These are phyloP conservation scores for Atractosteus spatula DNA, from an alignment of 2,113 vertebrate genomes.

Conservation along the genomic window DNA sequence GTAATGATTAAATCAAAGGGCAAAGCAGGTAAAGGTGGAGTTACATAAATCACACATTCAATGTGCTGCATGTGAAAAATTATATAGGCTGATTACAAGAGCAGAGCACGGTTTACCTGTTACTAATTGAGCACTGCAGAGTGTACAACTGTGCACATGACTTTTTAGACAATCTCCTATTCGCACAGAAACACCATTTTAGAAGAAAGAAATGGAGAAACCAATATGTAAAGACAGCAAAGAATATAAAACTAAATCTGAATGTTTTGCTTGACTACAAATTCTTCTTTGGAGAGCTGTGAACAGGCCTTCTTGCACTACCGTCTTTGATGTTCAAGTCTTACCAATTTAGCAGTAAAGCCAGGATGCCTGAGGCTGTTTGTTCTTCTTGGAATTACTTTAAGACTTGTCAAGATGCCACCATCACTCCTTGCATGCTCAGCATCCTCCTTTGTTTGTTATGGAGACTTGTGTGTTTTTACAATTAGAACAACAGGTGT, in stretches of 20 bases:
- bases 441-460: constrained; percentile 66
- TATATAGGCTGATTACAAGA: no score
- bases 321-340: constrained; percentile 43
- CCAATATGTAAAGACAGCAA: background rate
- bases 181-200: no score
- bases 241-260: background rate
- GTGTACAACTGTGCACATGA: no score
- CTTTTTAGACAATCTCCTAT: no score
- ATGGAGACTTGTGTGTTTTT: constrained; percentile 70
- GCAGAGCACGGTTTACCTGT: no score
- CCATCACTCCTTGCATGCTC: constrained; percentile 53
- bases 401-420: constrained; percentile 75
- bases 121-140: no score
- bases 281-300: constrained; percentile 6
- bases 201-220: no score
- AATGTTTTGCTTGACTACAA: background rate
- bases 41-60: no score
- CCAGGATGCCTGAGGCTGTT: constrained; percentile 66
- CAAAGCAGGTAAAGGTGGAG: no score
- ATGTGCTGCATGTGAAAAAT: no score
- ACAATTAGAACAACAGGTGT: constrained; percentile 69
- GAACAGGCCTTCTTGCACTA: constrained; percentile 34
- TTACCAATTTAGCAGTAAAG: constrained; percentile 58
- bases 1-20: no score
- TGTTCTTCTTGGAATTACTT: constrained; percentile 72